A percentile compares a stretch with the other conserved stretches of the same genome.
phyloP scores from a whole-genome alignment of 30 jellyfish, hydroid and myxozoan species.

The Hydra vulgaris region DNA sequence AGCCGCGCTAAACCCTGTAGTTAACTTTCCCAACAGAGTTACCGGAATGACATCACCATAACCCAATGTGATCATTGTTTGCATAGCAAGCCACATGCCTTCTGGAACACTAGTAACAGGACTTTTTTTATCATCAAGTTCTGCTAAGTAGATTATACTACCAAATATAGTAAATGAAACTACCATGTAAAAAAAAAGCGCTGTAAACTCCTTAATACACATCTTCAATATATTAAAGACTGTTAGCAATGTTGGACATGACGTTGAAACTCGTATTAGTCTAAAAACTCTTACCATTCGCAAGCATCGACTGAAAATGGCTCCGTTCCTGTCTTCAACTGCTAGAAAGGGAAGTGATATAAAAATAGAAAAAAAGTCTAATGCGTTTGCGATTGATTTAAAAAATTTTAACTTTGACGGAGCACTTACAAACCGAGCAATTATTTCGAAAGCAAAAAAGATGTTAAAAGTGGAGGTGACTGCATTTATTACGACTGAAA shows the following conservation, averaged over 20 bases:
- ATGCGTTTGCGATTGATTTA: conserved; percentile 26
- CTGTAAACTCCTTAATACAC: conserved; percentile 48
- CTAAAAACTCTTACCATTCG: conserved; percentile 64
- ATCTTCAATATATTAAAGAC: conserved; percentile 42
- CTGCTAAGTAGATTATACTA: conserved; percentile 60
- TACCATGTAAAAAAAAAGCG: conserved; percentile 43
- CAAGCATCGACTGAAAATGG: conserved; percentile 22
- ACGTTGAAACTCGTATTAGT: conserved; percentile 54
- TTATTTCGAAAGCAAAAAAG: conserved; percentile 49
- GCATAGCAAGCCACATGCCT: conserved; percentile 93
- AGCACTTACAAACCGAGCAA: conserved; percentile 39
- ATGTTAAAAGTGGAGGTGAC: conserved; percentile 39
- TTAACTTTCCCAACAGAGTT: conserved; percentile 45
- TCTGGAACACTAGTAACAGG: conserved; percentile 64
- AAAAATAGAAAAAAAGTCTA: conserved; percentile 58
- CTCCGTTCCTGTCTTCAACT: conserved; percentile 22
- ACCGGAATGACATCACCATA: conserved; percentile 86
- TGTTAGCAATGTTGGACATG: conserved; percentile 37
- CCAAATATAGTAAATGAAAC: conserved; percentile 58
- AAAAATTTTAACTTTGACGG: conserved; percentile 45
- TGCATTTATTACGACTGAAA: conserved; percentile 13
- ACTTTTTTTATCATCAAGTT: conserved; percentile 31
- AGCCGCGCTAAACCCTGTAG: conserved; percentile 47
- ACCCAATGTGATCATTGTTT: conserved; percentile 77
- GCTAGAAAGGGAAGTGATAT: conserved; percentile 38